Base-by-base conservation (phyloP, 1,140 invertebrate species). In the Penaeus japonicus region DNA sequence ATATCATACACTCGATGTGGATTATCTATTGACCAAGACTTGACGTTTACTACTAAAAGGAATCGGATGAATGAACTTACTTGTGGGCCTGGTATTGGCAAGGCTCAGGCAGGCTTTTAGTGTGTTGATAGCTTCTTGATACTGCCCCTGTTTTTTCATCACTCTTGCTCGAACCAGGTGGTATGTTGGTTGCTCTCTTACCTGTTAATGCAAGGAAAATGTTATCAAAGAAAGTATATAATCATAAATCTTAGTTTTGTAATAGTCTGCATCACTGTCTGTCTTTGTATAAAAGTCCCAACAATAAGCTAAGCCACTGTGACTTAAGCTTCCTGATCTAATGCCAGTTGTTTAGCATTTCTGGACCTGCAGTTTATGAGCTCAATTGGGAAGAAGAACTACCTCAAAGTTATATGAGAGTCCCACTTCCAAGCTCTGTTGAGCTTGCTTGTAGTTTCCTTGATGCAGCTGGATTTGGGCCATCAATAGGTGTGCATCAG, bases 331-430 rank as follows among this genome's bases (percentile, higher is more conserved):
- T 47, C 15, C 47, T 7, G 47, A 15, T 5, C 5, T 47, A 47
- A 47, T 77, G 55, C 54, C 22, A 39, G 55, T 17, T 53, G 4
- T 82, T 55, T 53, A 30, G 10, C 20, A 55, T 7, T 7, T 24
- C 24, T 57, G 22, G 35, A 22, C 30, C 18, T 27, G 15, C 5
- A 12, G 30, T 27, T 70, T 70, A 70, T 70, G 7, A 70, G 1
- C 12, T 70, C 10, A 70, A 17, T 10, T 7, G 15, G 1, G n/a
- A n/a, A 84, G 12, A 27, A 24, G 17, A 30, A 88, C 90, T 89
- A 95, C 95, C 93, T 97, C 95, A 92, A 99, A 98, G 93, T 98
- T 97, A 91, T 96, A 96, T 91, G 97, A 98, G 0, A 99, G 93
- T 85, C 96, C 97, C 85, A 96, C 94, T 93, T 99, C 97, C 39